Conservation (phyloP, 2,888 invertebrate genomes). For the Ephialtes manifestator region DNA sequence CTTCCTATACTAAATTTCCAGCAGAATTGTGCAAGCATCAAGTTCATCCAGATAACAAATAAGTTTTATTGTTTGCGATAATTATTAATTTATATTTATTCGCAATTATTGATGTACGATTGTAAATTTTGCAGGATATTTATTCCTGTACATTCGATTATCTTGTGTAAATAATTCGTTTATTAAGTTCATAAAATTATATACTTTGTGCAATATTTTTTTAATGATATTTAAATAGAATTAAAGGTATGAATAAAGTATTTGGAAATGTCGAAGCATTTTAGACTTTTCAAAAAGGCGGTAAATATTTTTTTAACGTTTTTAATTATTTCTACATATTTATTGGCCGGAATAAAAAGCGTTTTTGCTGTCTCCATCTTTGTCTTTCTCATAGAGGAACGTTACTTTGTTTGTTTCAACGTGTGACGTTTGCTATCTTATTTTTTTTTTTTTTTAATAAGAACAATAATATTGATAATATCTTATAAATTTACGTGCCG, state of each 20-base stretch:
- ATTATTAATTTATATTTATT: background rate
- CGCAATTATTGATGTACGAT: background rate
- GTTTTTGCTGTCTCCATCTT: constrained; percentile 2
- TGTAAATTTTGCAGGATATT: background rate
- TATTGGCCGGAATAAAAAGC: background rate
- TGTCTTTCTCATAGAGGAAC: background rate
- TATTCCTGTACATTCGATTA: background rate
- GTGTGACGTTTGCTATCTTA: background rate
- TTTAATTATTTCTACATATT: too few relatives aligned
- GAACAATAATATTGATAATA: background rate
- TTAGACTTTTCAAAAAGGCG: too few relatives aligned
- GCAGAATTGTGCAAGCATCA: too few relatives aligned
- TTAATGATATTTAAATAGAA: too few relatives aligned
- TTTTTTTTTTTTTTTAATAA: background rate
- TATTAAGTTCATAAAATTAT: background rate
- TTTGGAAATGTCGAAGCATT: too few relatives aligned
- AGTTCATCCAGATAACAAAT: background rate
- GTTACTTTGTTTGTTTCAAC: background rate
- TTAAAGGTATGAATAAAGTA: background rate
- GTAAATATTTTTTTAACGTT: too few relatives aligned
- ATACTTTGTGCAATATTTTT: too few relatives aligned
- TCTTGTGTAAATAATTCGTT: background rate
- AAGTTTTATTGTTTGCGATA: background rate
- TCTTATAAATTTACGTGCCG: background rate
- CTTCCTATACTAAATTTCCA: background rate